Percentiles rank a stretch among this genome's conserved stretches.
Conservation (phyloP, 2,113 vertebrate species). For the Hypomesus transpacificus region DNA sequence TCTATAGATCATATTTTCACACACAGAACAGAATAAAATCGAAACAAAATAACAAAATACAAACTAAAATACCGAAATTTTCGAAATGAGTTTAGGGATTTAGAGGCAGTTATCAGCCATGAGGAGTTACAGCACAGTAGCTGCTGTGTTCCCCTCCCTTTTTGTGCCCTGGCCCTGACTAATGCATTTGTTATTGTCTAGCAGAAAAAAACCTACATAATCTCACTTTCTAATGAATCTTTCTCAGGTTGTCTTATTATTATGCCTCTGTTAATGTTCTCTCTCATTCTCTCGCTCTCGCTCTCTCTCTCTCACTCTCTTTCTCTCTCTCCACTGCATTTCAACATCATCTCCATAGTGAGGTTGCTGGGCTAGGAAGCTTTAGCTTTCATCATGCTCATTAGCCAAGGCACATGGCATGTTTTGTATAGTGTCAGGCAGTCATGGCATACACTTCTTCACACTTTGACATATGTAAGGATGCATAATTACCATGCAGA, state of each 20-base stretch:
- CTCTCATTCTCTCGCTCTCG: background rate
- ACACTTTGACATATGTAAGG: background rate
- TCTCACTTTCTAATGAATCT: background rate
- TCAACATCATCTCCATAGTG: slow-evolving; percentile 26
- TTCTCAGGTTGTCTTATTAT: no score
- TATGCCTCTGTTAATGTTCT: background rate
- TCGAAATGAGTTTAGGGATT: no score
- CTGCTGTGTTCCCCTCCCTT: no score
- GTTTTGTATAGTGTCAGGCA: slow-evolving; percentile 15
- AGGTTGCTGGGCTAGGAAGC: slow-evolving; percentile 16
- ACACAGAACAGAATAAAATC: no score
- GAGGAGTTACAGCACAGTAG: no score
- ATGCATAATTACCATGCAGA: background rate
- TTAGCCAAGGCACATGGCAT: slow-evolving; percentile 15
- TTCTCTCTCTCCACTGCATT: slow-evolving; percentile 1
- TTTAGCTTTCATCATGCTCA: slow-evolving; percentile 27
- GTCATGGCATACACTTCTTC: slow-evolving; percentile 13
- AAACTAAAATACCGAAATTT: no score
- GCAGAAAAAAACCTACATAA: background rate
- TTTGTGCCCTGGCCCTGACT: no score
- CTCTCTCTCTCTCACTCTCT: background rate
- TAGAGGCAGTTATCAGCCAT: no score
- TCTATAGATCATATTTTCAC: no score
- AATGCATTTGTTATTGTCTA: no score
- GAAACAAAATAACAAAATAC: no score